These are phyloP conservation scores for Trypoxylus dichotomus DNA, from an alignment of 1,140 invertebrate species.

Conservation along the genomic window DNA sequence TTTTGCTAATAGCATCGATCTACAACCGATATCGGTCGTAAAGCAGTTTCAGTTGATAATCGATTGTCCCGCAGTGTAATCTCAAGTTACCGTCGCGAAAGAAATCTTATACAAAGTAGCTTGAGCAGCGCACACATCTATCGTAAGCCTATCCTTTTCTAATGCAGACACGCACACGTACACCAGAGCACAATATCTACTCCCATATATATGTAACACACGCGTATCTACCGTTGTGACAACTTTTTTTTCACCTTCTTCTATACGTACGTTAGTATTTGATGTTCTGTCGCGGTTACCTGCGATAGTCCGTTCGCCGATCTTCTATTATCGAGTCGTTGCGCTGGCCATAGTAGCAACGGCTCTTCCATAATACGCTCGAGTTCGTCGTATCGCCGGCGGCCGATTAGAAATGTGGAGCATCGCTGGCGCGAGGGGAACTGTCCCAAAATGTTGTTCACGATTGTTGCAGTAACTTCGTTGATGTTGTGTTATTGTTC, in stretches of 20 bases:
- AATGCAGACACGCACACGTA: not conserved
- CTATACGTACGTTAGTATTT: not conserved
- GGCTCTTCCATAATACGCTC: not conserved
- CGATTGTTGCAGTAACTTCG: no score
- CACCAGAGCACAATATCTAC: not conserved
- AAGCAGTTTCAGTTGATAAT: no score
- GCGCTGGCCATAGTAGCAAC: not conserved
- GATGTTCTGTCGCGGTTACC: not conserved
- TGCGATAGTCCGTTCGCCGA: not conserved
- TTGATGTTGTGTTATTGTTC: no score
- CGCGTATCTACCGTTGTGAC: slow-evolving; percentile 15
- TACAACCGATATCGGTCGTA: no score
- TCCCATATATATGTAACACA: not conserved
- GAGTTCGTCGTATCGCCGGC: not conserved
- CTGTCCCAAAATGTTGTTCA: not conserved
- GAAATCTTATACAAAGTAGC: not conserved
- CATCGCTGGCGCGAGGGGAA: not conserved
- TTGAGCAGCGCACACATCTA: not conserved
- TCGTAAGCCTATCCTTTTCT: not conserved
- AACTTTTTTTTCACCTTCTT: not conserved
- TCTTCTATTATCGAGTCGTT: not conserved
- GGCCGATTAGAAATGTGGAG: not conserved
- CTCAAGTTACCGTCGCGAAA: not conserved
- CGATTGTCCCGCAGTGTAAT: not conserved
- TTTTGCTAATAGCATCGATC: no score